phyloP scores from a whole-genome alignment of 2,797 vertebrate species.

The Okamejei kenojei region DNA sequence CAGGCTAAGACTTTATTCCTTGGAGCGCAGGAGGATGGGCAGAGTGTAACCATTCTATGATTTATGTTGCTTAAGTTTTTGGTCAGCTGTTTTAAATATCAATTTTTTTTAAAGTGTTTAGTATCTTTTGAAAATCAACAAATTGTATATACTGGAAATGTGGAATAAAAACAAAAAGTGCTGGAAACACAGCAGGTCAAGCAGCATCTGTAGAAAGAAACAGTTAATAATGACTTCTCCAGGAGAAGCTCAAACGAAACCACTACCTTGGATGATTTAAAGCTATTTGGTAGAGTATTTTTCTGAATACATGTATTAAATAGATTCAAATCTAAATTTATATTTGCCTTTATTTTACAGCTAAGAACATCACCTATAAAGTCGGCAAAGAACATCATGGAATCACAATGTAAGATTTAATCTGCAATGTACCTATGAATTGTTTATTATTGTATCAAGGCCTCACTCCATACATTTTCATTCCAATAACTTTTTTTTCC shows the following conservation, averaged over 20 bases:
- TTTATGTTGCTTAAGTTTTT: background rate
- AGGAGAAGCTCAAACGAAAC: background rate
- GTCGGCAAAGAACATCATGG: background rate
- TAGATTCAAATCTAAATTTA: no score
- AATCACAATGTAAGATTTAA: background rate
- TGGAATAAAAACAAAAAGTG: no score
- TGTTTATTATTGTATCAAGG: background rate
- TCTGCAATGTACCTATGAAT: background rate
- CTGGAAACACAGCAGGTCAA: no score
- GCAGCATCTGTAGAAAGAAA: no score
- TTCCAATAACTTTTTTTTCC: no score
- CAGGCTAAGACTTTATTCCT: no score
- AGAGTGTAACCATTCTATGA: no score
- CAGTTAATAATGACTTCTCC: background rate
- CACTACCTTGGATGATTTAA: background rate
- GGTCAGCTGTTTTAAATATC: no score
- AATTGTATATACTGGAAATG: no score
- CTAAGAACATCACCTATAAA: background rate
- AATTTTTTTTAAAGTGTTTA: no score
- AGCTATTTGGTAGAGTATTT: background rate
- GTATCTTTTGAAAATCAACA: no score
- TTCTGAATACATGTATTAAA: background rate
- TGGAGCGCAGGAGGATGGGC: no score
- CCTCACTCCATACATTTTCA: background rate
- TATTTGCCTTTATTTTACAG: background rate